Evolutionary conservation across 2,797 vertebrate genomes (phyloP).

Genomic region (Potorous gilbertii): DNA sequence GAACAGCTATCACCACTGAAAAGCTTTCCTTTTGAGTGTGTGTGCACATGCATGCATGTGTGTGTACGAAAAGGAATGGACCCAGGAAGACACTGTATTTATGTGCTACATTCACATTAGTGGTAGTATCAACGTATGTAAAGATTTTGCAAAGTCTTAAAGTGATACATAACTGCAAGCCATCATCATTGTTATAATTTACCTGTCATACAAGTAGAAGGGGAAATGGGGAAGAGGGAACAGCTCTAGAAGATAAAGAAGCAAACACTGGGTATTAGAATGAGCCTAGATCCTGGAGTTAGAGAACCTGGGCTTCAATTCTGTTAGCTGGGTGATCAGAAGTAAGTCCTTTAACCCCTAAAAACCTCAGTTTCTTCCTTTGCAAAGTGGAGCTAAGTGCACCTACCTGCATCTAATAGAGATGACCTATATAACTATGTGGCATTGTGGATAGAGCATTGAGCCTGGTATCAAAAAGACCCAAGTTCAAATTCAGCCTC

Average conservation of each 20-base stretch:
- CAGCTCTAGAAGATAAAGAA: not conserved
- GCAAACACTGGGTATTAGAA: not conserved
- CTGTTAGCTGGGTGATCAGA: not conserved
- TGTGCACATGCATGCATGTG: not conserved
- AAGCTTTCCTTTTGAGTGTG: not conserved
- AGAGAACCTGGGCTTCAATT: not conserved
- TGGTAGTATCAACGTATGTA: not conserved
- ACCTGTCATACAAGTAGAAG: not conserved
- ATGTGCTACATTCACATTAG: not conserved
- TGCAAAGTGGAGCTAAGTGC: conserved; percentile 2
- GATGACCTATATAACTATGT: not conserved
- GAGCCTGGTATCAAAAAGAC: not conserved
- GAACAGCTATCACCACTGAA: conserved; percentile 26
- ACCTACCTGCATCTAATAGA: not conserved
- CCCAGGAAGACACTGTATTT: not conserved
- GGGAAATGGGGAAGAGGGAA: not conserved
- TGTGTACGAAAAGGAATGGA: not conserved
- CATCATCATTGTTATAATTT: not conserved
- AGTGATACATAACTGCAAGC: not conserved
- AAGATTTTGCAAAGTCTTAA: not conserved
- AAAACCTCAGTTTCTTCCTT: not conserved
- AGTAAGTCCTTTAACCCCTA: conserved; percentile 7
- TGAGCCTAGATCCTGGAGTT: not conserved
- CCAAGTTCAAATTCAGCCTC: not conserved
- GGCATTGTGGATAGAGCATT: not conserved